Conservation (phyloP, 2,113 vertebrate species). For the Camelus dromedarius region DNA sequence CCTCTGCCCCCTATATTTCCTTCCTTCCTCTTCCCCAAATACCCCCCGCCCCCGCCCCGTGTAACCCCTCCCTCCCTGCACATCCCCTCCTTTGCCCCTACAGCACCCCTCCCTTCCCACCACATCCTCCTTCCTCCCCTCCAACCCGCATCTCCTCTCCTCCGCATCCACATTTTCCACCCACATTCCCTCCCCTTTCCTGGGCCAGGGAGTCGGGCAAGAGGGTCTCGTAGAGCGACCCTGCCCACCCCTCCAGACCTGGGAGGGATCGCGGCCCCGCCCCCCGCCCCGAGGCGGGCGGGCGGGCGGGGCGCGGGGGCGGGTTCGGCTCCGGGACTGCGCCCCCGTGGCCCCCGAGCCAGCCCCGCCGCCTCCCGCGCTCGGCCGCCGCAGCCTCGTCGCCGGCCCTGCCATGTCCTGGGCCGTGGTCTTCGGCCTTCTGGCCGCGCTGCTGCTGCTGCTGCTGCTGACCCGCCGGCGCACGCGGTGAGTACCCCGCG, state of each 20-base stretch:
- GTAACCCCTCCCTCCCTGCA: neutral
- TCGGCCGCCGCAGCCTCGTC: neutral
- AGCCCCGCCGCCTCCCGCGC: neutral
- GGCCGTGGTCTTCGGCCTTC: constrained; percentile 39
- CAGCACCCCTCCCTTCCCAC: neutral
- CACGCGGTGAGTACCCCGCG: constrained; percentile 77
- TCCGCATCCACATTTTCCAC: neutral
- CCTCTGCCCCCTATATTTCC: rapidly evolving
- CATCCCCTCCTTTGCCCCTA: too few species aligned
- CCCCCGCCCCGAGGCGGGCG: neutral
- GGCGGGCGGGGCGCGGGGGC: neutral
- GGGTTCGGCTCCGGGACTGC: neutral
- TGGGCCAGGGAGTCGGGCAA: neutral
- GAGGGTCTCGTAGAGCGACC: neutral
- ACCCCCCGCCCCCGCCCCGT: too few species aligned
- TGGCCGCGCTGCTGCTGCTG: constrained; percentile 72
- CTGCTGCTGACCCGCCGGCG: constrained; percentile 64
- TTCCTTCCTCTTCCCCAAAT: rapidly evolving
- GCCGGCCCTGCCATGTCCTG: constrained; percentile 65
- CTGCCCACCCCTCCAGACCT: too few species aligned
- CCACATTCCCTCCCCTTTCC: too few species aligned
- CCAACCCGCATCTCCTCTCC: rapidly evolving
- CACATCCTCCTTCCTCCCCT: neutral
- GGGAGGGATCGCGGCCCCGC: neutral
- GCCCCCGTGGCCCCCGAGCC: neutral